A percentile compares a stretch with the other conserved stretches of the same genome.
Conservation (phyloP, 1,140 invertebrate species). For the Camponotus floridanus region DNA sequence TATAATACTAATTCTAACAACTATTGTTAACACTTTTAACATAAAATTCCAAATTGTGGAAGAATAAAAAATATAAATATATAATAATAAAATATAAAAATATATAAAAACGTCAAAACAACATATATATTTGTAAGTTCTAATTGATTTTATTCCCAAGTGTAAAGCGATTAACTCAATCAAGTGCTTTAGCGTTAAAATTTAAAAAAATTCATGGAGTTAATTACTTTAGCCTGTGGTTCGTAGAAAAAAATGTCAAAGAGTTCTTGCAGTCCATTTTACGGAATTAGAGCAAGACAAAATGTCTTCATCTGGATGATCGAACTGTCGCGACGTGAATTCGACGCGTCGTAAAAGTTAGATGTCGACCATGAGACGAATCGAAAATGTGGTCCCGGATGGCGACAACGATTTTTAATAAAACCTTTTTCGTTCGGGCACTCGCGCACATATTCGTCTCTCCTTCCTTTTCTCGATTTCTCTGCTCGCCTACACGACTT, state of each 20-base stretch:
- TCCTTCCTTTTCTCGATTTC: not conserved
- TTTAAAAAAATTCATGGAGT: too few species aligned
- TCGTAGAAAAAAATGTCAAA: not conserved
- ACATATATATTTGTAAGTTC: not conserved
- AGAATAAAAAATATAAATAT: not conserved
- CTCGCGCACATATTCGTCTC: not conserved
- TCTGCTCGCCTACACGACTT: slow-evolving; percentile 10
- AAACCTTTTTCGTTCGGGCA: slow-evolving; percentile 40
- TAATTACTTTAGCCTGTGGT: too few species aligned
- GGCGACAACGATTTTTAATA: slow-evolving; percentile 66
- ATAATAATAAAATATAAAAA: too few species aligned
- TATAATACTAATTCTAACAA: not conserved
- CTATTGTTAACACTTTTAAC: not conserved
- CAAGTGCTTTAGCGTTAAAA: too few species aligned
- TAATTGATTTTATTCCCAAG: not conserved
- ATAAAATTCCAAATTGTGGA: not conserved
- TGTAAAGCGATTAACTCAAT: too few species aligned
- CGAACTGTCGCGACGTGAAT: slow-evolving; percentile 40
- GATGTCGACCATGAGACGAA: slow-evolving; percentile 58
- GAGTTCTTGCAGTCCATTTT: not conserved
- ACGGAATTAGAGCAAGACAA: slow-evolving; percentile 54
- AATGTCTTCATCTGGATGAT: slow-evolving; percentile 38
- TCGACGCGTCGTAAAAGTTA: slow-evolving; percentile 61
- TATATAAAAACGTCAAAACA: not conserved
- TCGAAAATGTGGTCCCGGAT: slow-evolving; percentile 62